Conservation (phyloP, 2,888 invertebrate genomes). For the Horisme vitalbata region DNA sequence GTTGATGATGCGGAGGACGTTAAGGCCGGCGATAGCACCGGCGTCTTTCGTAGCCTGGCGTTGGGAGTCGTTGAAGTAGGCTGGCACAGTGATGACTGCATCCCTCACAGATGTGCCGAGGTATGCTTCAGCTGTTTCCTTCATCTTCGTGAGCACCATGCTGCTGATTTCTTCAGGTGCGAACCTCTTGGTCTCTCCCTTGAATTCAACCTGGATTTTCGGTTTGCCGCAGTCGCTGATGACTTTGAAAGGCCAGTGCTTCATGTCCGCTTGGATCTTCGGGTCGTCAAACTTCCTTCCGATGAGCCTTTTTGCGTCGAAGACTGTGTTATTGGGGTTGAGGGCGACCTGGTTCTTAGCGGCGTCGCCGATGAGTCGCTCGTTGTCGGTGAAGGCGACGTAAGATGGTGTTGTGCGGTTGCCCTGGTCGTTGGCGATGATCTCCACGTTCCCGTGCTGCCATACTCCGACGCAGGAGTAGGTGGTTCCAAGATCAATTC, state of each 20-base stretch:
- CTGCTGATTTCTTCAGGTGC: slow-evolving; percentile 88
- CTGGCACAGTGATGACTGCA: slow-evolving; percentile 91
- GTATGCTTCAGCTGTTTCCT: slow-evolving; percentile 88
- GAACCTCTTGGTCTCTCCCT: slow-evolving; percentile 85
- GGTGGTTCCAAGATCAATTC: slow-evolving; percentile 82
- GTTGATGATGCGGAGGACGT: slow-evolving; percentile 94
- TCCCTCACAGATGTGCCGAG: slow-evolving; percentile 85
- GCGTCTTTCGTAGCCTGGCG: slow-evolving; percentile 94
- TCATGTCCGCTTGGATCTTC: slow-evolving; percentile 90
- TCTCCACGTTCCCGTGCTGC: slow-evolving; percentile 88
- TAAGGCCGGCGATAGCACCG: slow-evolving; percentile 92
- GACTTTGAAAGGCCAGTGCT: slow-evolving; percentile 92
- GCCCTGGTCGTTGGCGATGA: slow-evolving; percentile 86
- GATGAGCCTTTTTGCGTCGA: slow-evolving; percentile 90
- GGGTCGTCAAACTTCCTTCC: slow-evolving; percentile 89
- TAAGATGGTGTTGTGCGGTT: slow-evolving; percentile 89
- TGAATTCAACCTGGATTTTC: slow-evolving; percentile 86
- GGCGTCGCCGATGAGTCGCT: slow-evolving; percentile 87
- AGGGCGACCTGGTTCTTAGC: slow-evolving; percentile 88
- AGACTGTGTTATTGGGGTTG: slow-evolving; percentile 89
- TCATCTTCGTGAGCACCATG: slow-evolving; percentile 93
- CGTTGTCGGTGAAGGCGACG: slow-evolving; percentile 88
- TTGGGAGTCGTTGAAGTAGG: slow-evolving; percentile 90
- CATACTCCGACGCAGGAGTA: slow-evolving; percentile 81
- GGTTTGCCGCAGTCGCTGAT: slow-evolving; percentile 85